These are phyloP conservation scores for Mythimna loreyi DNA, from an alignment of 2,888 invertebrate species.

Conservation along the genomic window DNA sequence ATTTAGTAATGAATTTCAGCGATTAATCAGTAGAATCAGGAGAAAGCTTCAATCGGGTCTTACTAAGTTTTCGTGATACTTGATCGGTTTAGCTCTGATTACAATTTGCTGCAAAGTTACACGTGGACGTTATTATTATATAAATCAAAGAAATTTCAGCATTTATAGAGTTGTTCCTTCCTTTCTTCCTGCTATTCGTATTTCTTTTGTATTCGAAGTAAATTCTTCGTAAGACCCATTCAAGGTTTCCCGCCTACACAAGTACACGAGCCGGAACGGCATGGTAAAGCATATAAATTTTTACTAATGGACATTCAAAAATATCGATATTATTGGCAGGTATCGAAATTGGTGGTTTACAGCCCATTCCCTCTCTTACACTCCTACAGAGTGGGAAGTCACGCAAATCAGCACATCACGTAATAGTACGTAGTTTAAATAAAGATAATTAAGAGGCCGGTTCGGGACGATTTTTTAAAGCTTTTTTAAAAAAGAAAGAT, in stretches of 20 bases:
- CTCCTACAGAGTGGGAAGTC: too few species aligned
- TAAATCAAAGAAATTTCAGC: background rate
- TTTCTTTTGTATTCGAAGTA: background rate
- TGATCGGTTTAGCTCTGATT: constrained; percentile 6
- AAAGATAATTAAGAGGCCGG: too few species aligned
- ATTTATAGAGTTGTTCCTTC: background rate
- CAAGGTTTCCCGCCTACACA: background rate
- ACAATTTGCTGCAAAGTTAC: constrained; percentile 1
- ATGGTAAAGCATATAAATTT: too few species aligned
- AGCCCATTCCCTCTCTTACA: too few species aligned
- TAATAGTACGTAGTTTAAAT: too few species aligned
- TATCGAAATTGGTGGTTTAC: too few species aligned
- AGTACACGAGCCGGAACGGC: too few species aligned
- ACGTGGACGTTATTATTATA: background rate
- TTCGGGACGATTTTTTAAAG: too few species aligned
- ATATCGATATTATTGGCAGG: too few species aligned
- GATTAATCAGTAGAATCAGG: constrained; percentile 28
- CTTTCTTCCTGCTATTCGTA: background rate
- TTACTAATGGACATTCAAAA: too few species aligned
- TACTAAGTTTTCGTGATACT: constrained; percentile 8
- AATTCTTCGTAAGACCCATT: background rate
- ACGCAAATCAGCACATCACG: too few species aligned
- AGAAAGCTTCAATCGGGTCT: constrained; percentile 6
- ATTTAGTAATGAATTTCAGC: constrained; percentile 29
- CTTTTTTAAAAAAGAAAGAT: too few species aligned